phyloP scores from a whole-genome alignment of 2,888 invertebrate genomes.

The Mesorhabditis sp. region DNA sequence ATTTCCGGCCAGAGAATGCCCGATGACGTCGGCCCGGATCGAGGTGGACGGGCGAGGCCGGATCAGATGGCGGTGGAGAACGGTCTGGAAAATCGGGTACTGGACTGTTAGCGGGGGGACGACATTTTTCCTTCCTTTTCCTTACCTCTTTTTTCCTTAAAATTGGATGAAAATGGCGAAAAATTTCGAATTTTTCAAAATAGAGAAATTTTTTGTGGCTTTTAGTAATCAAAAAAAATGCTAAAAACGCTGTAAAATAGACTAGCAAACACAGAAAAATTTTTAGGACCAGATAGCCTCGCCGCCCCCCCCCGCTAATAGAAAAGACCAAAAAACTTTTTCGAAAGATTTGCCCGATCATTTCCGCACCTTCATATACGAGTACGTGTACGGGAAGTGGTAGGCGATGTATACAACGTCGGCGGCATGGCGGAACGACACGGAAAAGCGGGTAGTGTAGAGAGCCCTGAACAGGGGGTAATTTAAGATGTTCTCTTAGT shows the following conservation, averaged over 20 bases:
- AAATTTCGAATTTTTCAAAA: not conserved
- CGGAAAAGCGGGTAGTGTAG: conserved; percentile 75
- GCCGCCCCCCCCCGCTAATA: too few relatives aligned
- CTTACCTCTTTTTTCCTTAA: too few relatives aligned
- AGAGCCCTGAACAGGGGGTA: conserved; percentile 60
- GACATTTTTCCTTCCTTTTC: too few relatives aligned
- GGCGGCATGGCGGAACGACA: conserved; percentile 72
- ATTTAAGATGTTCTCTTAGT: too few relatives aligned
- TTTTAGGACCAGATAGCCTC: too few relatives aligned
- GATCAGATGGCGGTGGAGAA: not conserved
- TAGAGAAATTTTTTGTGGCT: not conserved
- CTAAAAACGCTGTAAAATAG: not conserved
- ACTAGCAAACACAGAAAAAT: not conserved
- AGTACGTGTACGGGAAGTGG: conserved; percentile 81
- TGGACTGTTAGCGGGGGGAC: too few relatives aligned
- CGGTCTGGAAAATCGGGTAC: not conserved
- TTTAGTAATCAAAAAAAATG: not conserved
- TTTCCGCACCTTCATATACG: conserved; percentile 69
- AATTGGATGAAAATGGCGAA: not conserved
- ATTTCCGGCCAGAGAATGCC: conserved; percentile 33
- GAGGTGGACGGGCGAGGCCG: not conserved
- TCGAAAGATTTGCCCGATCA: not conserved
- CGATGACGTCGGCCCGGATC: conserved; percentile 30
- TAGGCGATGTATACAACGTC: conserved; percentile 82
- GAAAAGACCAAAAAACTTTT: too few relatives aligned